Base-by-base conservation (phyloP, 2,797 vertebrate genomes). In the Masticophis lateralis region DNA sequence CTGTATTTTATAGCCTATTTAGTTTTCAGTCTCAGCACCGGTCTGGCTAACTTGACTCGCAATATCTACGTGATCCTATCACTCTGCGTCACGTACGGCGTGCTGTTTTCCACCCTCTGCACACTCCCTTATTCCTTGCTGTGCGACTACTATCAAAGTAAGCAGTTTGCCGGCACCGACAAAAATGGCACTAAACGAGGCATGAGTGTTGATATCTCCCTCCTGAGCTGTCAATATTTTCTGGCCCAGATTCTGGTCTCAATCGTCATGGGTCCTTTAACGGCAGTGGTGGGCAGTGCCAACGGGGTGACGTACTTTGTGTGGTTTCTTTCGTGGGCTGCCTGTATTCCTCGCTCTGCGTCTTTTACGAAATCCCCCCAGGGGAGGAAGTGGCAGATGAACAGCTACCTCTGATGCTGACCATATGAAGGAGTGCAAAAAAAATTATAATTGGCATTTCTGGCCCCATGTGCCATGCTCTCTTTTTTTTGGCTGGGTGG, bases 211-310 rank as follows among this genome's bases (percentile, higher is more conserved):
- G 99, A 99, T 98, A 99, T 99, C 98, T 99, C 99, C 61, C 97
- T 99, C 94, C 99, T 99, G 95, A 99, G 99, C 98, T 99, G 99
- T 97, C 99, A 99, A 98, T 99, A 99, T 95, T 99, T 99, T 97
- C 97, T 99, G 97, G 99, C 99, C 0, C 99, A 99, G 98, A 99
- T 99, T 96, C 98, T 99, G 11, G 99, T 99, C 95, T 99, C 99
- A 2, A 95, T 99, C 95, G 98, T 99, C 94, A 99, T 99, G 98
- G 99, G 99, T 93, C 99, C 99, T 7, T 98, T 99, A 96, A 99
- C 99, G 0, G 98, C 99, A 0, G 98, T 98, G 14, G 99, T 99
- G 97, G 99, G 99, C 95, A 99, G 99, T 5, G 99, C 99, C 98
- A 99, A 98, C 5, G 99, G 99, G 1, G 99, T 99, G 97, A 99